A percentile compares a stretch with the other conserved stretches of the same genome.
These are phyloP conservation scores for Trichomalopsis sarcophagae DNA, from an alignment of 1,140 invertebrate species.

Conservation along the genomic window DNA sequence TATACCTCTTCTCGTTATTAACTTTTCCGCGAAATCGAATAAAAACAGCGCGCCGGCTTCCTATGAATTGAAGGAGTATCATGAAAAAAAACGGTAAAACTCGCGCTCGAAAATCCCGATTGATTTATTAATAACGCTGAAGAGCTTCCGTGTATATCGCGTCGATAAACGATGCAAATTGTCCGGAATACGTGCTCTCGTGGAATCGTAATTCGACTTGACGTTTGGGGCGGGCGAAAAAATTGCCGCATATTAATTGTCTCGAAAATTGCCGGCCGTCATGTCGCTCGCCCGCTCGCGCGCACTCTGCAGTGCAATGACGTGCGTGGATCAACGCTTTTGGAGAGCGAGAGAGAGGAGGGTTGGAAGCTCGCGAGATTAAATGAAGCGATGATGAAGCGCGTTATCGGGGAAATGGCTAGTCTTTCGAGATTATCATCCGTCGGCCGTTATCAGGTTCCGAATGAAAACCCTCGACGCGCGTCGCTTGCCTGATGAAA, in stretches of 20 bases:
- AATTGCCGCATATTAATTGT: conserved; percentile 17
- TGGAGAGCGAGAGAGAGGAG: not conserved
- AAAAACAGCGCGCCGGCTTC: too few species aligned
- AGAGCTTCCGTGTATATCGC: not conserved
- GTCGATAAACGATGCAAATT: conserved; percentile 19
- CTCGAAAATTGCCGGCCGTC: conserved; percentile 29
- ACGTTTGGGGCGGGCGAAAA: not conserved
- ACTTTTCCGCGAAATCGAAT: not conserved
- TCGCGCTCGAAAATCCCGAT: not conserved
- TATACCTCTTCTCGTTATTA: too few species aligned
- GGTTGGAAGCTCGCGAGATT: conserved; percentile 19
- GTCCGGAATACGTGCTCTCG: conserved; percentile 5
- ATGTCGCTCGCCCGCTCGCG: not conserved
- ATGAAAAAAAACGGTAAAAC: too few species aligned
- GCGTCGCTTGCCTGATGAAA: not conserved
- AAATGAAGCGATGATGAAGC: conserved; percentile 48
- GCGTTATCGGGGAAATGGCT: conserved; percentile 42
- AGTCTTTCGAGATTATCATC: conserved; percentile 42
- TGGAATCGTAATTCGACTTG: conserved; percentile 16
- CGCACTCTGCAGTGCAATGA: not conserved
- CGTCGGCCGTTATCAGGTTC: conserved; percentile 15
- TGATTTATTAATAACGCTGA: conserved; percentile 17
- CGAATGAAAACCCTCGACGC: conserved; percentile 20
- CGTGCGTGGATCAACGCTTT: conserved; percentile 24
- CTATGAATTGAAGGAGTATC: too few species aligned